Evolutionary conservation across 2,797 vertebrate genomes (phyloP).

Genomic region (Morus bassanus): DNA sequence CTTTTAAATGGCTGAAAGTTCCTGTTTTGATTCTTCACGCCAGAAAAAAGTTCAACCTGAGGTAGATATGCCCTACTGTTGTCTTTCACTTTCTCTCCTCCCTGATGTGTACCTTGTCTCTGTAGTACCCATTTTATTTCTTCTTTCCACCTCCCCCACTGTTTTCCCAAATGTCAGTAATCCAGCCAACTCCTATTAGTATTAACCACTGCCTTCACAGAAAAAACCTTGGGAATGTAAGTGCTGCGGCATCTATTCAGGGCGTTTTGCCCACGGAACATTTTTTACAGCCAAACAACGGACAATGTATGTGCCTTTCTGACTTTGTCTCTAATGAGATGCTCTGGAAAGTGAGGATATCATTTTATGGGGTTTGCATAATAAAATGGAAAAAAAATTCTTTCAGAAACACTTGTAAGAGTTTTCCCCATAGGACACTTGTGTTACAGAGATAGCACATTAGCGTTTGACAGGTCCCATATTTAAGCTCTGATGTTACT

Average conservation of each 20-base stretch:
- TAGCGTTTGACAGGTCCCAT: background rate
- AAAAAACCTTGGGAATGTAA: background rate
- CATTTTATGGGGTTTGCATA: background rate
- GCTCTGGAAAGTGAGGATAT: background rate
- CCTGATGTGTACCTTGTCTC: background rate
- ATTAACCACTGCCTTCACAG: background rate
- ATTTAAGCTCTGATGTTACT: background rate
- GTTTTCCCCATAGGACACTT: background rate
- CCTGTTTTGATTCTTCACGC: background rate
- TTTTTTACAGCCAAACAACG: background rate
- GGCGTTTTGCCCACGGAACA: background rate
- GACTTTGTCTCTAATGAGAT: background rate
- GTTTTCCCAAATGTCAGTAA: background rate
- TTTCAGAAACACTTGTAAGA: background rate
- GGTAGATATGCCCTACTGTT: background rate
- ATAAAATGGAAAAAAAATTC: background rate
- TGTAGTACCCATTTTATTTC: background rate
- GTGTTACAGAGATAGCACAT: background rate
- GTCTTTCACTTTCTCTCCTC: background rate
- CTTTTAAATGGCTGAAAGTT: conserved; percentile 17
- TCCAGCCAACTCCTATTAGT: background rate
- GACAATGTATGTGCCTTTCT: background rate
- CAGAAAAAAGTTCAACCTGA: conserved; percentile 26
- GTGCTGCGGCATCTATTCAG: background rate
- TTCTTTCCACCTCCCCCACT: background rate